Percentiles rank a stretch among this genome's conserved stretches.
Conservation (phyloP, 2,113 vertebrate genomes). For the Cebus imitator region DNA sequence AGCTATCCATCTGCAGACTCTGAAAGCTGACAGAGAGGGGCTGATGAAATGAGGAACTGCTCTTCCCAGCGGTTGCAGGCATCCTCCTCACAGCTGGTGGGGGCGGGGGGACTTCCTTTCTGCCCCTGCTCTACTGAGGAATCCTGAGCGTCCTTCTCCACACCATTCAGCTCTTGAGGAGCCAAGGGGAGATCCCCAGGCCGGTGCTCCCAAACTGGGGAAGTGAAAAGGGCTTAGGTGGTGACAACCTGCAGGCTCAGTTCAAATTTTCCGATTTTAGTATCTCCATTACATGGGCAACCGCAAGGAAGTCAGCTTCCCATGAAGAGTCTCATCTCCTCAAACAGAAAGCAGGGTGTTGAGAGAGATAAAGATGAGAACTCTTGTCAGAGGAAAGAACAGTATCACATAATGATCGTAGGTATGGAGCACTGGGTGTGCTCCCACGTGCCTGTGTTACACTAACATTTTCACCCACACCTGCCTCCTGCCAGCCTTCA, state of each 20-base stretch:
- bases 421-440: rapidly evolving
- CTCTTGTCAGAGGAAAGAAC: not conserved
- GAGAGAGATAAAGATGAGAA: not conserved
- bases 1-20: too few relatives aligned
- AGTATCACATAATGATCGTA: not conserved
- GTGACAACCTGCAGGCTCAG: not conserved
- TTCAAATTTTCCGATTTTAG: not conserved
- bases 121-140: too few relatives aligned
- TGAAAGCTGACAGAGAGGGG: too few relatives aligned
- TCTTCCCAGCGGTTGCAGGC: too few relatives aligned
- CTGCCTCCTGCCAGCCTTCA: not conserved
- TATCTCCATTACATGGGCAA: not conserved
- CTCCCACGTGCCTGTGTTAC: not conserved
- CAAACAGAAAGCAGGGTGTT: not conserved
- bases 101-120: too few relatives aligned
- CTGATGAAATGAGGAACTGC: too few relatives aligned
- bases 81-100: too few relatives aligned
- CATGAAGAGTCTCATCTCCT: not conserved
- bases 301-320: not conserved
- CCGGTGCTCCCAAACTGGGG: too few relatives aligned
- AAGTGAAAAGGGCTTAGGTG: too few relatives aligned
- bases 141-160: too few relatives aligned
- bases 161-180: too few relatives aligned
- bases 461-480: not conserved
- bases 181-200: too few relatives aligned